phyloP scores from a whole-genome alignment of 2,888 invertebrate genomes.

The Falcaria lacertinaria region DNA sequence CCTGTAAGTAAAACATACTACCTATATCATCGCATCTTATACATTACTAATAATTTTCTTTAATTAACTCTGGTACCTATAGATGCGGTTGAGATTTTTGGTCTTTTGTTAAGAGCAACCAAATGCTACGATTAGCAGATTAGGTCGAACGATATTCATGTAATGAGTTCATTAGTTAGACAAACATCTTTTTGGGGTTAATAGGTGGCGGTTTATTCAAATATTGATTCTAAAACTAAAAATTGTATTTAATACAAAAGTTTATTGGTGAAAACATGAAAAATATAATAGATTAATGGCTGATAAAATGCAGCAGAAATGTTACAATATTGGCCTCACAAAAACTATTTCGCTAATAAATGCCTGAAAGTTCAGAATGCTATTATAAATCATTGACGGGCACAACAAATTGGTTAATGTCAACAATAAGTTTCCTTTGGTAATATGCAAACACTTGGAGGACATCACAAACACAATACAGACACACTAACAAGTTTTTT shows the following conservation, averaged over 20 bases:
- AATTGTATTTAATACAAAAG: conserved; percentile 80
- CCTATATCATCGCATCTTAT: too few relatives aligned
- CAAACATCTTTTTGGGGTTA: conserved; percentile 68
- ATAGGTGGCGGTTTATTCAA: conserved; percentile 76
- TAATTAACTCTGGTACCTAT: too few relatives aligned
- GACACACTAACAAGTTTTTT: conserved; percentile 77
- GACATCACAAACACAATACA: conserved; percentile 70
- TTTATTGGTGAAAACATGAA: conserved; percentile 81
- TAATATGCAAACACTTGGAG: conserved; percentile 54
- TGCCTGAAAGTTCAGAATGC: conserved; percentile 77
- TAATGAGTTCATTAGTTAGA: conserved; percentile 27
- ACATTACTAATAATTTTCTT: too few relatives aligned
- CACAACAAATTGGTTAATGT: conserved; percentile 79
- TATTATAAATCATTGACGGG: conserved; percentile 64
- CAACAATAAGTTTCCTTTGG: conserved; percentile 64
- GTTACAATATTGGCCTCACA: conserved; percentile 79
- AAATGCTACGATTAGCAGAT: too few relatives aligned
- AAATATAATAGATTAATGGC: conserved; percentile 80
- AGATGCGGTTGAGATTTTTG: too few relatives aligned
- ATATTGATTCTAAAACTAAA: conserved; percentile 79
- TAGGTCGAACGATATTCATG: conserved; percentile 12
- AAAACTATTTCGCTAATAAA: conserved; percentile 76
- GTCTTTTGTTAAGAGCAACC: too few relatives aligned
- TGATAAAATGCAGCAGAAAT: conserved; percentile 80
- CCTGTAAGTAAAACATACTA: too few relatives aligned